Base-by-base conservation (phyloP, 1,140 invertebrate genomes). In the Drosophila cardini region DNA sequence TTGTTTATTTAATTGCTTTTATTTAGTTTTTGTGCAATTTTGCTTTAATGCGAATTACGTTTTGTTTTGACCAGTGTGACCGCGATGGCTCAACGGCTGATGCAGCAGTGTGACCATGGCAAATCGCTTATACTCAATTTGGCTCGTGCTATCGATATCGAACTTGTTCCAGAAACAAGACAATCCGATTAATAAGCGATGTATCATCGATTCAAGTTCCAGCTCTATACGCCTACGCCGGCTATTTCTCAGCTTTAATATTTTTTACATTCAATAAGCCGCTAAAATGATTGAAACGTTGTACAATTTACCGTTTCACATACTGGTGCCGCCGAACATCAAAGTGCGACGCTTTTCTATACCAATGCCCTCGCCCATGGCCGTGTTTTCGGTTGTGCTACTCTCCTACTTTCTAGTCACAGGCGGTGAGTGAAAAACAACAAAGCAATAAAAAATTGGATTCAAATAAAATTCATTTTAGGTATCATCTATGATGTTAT, bases 401-500 rank as follows among this genome's bases (percentile, higher is more conserved):
- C 92, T 97, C 16, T 99, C 98, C 2, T 99, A 99, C 93, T 99
- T 99, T 93, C 93, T 99, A 72, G 98, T 99, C 40, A 99, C 98
- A 58, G 98, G 98, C 95, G 98, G 98, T 98, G 94, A 94, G 72
- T 65, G 5, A 10, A 18, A 13, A 16, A 2, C 2, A 8, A 15
- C 4, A 32, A 2, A 7, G 38, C 36, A 26, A 18, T 9, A 15
- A 5, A 48, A n/a, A 11, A 10, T 40, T 40, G 1, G 16, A 15
- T 42, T n/a, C 4, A 5, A 13, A 15, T 62, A 16, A 15, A n/a
- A 13, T 55, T 7, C 8, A 56, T 94, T 94, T 21, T 92, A 99
- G 98, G 98, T 69, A 98, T 99, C 36, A 99, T 99, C 82, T 99
- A 99, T 93, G 98, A 99, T 93, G 98, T 99, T 0, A 99, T 99